A percentile compares a stretch with the other conserved stretches of the same genome.
phyloP scores from a whole-genome alignment of 1,140 invertebrate species.

The Probaryconus sp. region DNA sequence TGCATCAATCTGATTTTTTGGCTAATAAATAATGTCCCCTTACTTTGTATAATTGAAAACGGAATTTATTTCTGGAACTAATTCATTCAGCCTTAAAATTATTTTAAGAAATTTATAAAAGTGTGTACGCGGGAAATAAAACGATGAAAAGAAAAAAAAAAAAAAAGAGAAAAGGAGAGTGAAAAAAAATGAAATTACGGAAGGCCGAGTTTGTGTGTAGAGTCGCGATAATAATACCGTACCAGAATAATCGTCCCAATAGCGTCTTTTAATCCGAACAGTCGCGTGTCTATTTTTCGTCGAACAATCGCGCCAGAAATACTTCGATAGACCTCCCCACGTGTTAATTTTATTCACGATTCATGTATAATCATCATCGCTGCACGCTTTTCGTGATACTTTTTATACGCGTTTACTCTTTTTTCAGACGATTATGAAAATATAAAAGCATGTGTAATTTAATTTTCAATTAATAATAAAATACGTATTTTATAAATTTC shows the following conservation, averaged over 20 bases:
- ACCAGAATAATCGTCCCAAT: conserved; percentile 60
- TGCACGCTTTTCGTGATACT: conserved; percentile 14
- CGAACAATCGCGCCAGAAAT: conserved; percentile 77
- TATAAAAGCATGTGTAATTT: no score
- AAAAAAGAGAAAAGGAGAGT: no score
- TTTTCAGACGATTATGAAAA: no score
- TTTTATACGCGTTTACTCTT: no score
- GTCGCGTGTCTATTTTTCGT: conserved; percentile 74
- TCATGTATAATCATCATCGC: conserved; percentile 70
- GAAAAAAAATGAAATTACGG: conserved; percentile 46
- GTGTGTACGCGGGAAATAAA: conserved; percentile 11
- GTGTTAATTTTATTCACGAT: conserved; percentile 72
- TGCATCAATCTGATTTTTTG: conserved; percentile 32
- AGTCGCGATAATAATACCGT: conserved; percentile 51
- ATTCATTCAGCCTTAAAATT: conserved; percentile 54
- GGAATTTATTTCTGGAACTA: conserved; percentile 17
- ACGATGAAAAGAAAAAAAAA: conserved; percentile 2
- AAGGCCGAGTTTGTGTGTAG: conserved; percentile 31
- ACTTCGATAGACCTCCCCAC: conserved; percentile 68
- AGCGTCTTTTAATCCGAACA: conserved; percentile 73
- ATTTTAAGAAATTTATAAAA: conserved; percentile 46
- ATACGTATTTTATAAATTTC: no score
- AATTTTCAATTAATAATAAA: no score
- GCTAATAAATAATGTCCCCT: no score
- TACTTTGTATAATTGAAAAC: conserved; percentile 12